Evolutionary conservation across 2,888 invertebrate genomes (phyloP), one percentile per base, ranked within the genome.

Genomic region (Phyllotreta striolata): DNA sequence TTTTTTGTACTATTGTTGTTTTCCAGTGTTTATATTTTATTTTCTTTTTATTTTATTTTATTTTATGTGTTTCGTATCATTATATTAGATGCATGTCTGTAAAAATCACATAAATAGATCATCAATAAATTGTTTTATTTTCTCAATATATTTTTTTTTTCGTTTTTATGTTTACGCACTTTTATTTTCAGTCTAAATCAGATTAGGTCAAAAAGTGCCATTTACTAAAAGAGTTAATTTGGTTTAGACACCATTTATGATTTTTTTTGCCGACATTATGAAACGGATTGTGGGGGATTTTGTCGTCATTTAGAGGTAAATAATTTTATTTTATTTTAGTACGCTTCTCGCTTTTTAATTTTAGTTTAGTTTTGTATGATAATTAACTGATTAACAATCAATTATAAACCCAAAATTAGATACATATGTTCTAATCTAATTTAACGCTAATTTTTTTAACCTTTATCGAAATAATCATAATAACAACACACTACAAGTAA

Each of bases 121-220:
- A 72, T 69, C 64, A 73, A 73, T 73, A 73, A 73, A 74, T 75
- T 73, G 70, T 73, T 76, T 75, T 74, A 71, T 75, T 75, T 73
- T 73, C 73, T 73, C 64, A 67, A 72, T 24, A 24, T 24, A 24
- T 24, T 24, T 57, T 66, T 70, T 72, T 66, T 73, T 68, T 69
- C 70, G 60, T 66, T 71, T 80, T 56, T 72, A 81, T 83, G 83
- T 80, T 82, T 82, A n/a, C 55, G 40, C 51, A n/a, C 52, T 39
- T 24, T 49, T 34, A 10, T 34, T 49, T 49, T 12, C 12, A 34
- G 13, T 14, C 47, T 14, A 47, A 47, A 10, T 47, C 47, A 12
- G 7, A 47, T 47, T 47, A 10, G 46, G 46, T 46, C 46, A n/a
- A n/a, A n/a, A n/a, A n/a, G n/a, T n/a, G 1, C 24, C 24, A 3